A percentile compares a stretch with the other conserved stretches of the same genome.
These are phyloP conservation scores for Physella acuta DNA, from an alignment of 1,140 invertebrate species.

Conservation along the genomic window DNA sequence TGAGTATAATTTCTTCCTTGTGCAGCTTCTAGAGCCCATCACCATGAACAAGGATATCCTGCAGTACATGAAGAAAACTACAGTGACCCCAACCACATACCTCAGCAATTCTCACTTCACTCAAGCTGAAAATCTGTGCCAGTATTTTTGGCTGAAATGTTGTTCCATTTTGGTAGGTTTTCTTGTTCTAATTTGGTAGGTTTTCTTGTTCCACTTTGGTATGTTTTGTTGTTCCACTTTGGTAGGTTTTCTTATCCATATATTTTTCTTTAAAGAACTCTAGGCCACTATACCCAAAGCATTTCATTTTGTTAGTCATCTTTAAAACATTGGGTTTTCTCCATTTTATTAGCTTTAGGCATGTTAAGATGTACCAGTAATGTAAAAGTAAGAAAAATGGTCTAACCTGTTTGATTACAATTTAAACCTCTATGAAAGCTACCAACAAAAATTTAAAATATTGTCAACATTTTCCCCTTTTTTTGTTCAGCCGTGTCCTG, in stretches of 20 bases:
- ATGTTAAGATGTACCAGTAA: too few species aligned
- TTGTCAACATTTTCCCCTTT: too few species aligned
- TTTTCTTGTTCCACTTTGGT: neutral
- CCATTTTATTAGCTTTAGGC: too few species aligned
- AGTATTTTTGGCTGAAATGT: constrained; percentile 21
- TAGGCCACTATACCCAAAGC: too few species aligned
- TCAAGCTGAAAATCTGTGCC: constrained; percentile 4
- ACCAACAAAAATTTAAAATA: too few species aligned
- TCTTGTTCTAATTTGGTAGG: neutral
- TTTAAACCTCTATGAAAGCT: too few species aligned
- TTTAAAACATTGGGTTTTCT: too few species aligned
- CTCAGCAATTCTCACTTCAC: neutral
- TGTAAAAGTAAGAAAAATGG: too few species aligned
- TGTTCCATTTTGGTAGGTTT: constrained; percentile 12
- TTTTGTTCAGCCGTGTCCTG: neutral
- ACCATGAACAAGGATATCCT: constrained; percentile 4
- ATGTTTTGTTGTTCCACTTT: constrained; percentile 8
- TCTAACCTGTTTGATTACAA: too few species aligned
- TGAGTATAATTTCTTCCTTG: neutral
- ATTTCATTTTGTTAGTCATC: too few species aligned
- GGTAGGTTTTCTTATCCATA: constrained; percentile 1
- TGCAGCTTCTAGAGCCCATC: neutral
- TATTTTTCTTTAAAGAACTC: too few species aligned
- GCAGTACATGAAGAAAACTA: constrained; percentile 14
- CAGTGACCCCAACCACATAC: neutral